Conservation (phyloP, 2,113 vertebrate genomes). For the Calyptommatus sinebrachiatus region DNA sequence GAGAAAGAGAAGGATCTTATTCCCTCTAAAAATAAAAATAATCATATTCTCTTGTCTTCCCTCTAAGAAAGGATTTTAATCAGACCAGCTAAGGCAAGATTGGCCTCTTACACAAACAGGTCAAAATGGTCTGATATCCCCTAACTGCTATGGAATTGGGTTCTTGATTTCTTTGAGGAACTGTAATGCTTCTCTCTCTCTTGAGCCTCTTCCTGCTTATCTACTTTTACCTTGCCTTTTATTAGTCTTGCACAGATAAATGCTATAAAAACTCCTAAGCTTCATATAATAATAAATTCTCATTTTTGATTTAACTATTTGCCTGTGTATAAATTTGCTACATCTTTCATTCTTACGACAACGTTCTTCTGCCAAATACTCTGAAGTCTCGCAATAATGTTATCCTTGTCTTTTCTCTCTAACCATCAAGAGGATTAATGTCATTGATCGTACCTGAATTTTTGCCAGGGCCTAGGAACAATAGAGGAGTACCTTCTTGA, state of each 20-base stretch:
- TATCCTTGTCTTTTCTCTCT: neutral
- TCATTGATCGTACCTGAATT: too few species aligned
- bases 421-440: too few species aligned
- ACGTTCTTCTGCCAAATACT: conserved; percentile 34
- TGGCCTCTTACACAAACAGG: neutral
- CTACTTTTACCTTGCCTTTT: neutral
- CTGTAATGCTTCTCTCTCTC: neutral
- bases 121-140: neutral
- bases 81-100: neutral
- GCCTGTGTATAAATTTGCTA: conserved; percentile 45
- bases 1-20: too few species aligned
- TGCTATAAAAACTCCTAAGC: fast-evolving
- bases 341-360: conserved; percentile 44
- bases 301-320: neutral
- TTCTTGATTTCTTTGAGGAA: neutral
- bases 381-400: conserved; percentile 34
- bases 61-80: too few species aligned
- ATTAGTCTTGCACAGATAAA: neutral
- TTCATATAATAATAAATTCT: neutral
- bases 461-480: too few species aligned
- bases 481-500: too few species aligned
- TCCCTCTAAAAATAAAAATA: too few species aligned
- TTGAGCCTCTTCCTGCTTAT: neutral
- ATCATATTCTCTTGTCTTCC: too few species aligned
- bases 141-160: too few species aligned